Evolutionary conservation across 2,888 invertebrate species (phyloP).

Genomic region (Rhodophaea formosa): DNA sequence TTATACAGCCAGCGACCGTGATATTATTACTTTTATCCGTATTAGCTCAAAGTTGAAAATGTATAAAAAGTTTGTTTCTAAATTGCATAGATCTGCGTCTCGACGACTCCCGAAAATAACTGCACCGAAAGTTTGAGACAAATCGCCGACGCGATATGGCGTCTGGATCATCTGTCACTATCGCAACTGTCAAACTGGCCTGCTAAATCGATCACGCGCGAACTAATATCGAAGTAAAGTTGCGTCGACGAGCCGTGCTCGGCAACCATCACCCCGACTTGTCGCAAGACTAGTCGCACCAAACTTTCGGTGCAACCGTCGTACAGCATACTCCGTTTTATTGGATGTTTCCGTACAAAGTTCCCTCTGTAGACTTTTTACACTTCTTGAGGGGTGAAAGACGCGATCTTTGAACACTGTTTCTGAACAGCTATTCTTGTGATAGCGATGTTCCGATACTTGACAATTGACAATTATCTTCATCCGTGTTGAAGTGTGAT

Average conservation of each 20-base stretch:
- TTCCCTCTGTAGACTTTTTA: slow-evolving; percentile 59
- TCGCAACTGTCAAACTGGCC: slow-evolving; percentile 75
- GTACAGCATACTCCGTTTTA: slow-evolving; percentile 63
- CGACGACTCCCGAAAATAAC: slow-evolving; percentile 38
- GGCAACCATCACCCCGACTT: slow-evolving; percentile 32
- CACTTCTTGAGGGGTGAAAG: slow-evolving; percentile 42
- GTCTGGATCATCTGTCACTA: slow-evolving; percentile 75
- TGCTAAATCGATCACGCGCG: slow-evolving; percentile 75
- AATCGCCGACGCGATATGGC: slow-evolving; percentile 71
- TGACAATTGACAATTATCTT: slow-evolving; percentile 9
- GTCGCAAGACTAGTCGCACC: slow-evolving; percentile 38
- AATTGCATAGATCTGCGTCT: slow-evolving; percentile 10
- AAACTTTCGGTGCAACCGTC: slow-evolving; percentile 62
- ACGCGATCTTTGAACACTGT: slow-evolving; percentile 56
- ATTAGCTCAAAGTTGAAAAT: neutral
- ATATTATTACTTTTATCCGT: neutral
- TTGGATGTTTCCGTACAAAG: slow-evolving; percentile 70
- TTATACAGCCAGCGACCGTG: neutral
- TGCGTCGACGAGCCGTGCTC: slow-evolving; percentile 53
- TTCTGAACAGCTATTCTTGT: slow-evolving; percentile 31
- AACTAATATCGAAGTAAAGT: slow-evolving; percentile 79
- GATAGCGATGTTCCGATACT: slow-evolving; percentile 6
- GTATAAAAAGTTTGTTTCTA: neutral
- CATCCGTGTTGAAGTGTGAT: no score
- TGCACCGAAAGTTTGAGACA: slow-evolving; percentile 66